These are phyloP conservation scores for Neoitamus cyanurus DNA, from an alignment of 2,888 invertebrate genomes.

Conservation along the genomic window DNA sequence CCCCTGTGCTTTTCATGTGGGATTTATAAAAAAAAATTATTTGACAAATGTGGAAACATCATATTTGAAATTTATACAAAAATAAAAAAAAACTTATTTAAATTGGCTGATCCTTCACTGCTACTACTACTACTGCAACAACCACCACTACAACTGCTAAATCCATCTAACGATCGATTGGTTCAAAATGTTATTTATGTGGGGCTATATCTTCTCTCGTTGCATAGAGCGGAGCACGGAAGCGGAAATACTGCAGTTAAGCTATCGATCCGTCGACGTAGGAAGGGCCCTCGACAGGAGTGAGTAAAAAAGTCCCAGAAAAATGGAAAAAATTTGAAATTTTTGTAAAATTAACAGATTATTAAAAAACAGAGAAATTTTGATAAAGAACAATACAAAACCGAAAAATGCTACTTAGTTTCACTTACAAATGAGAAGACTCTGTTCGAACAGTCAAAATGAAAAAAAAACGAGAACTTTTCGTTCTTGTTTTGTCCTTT, in stretches of 20 bases:
- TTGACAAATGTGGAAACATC: neutral
- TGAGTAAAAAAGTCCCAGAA: slow-evolving; percentile 53
- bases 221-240: slow-evolving; percentile 55
- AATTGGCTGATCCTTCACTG: slow-evolving; percentile 19
- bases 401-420: neutral
- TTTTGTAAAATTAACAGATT: slow-evolving; percentile 6
- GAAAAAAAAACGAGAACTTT: neutral
- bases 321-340: slow-evolving; percentile 11
- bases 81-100: slow-evolving; percentile 15
- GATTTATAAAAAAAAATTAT: slow-evolving; percentile 14
- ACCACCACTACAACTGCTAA: neutral
- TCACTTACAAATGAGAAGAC: slow-evolving; percentile 7
- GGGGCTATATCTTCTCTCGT: slow-evolving; percentile 38
- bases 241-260: slow-evolving; percentile 54
- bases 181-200: slow-evolving; percentile 32
- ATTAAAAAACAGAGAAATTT: slow-evolving; percentile 24
- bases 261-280: slow-evolving; percentile 56
- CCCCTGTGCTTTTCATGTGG: slow-evolving; percentile 11
- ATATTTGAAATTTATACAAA: neutral
- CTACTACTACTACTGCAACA: neutral
- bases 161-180: slow-evolving; percentile 22
- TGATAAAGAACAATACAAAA: slow-evolving; percentile 49
- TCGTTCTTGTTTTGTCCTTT: slow-evolving; percentile 39
- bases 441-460: neutral
- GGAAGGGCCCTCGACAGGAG: slow-evolving; percentile 56